Base-by-base conservation (phyloP, 2,113 vertebrate species). In the Accipiter cooperii region DNA sequence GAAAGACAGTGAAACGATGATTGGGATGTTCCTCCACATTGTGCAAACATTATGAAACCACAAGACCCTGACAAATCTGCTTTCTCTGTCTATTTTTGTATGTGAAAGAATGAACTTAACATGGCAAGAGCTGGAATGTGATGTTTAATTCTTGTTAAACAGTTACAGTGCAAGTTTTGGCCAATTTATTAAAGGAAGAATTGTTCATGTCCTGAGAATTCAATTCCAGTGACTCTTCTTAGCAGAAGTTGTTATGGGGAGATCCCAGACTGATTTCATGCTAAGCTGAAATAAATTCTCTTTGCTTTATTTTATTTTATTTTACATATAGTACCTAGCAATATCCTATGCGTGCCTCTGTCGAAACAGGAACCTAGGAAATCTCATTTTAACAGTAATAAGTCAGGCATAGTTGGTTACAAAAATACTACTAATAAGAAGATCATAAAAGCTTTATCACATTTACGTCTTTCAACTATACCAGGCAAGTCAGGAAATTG, bases 131-230 rank as follows among this genome's bases (percentile, higher is more conserved):
- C 18, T 89, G 40, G 38, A 76, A 88, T 28, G 18, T 78, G 60
- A 70, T 94, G 55, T 77, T 86, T 77, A 65, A 84, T 88, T 84
- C 63, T 93, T 96, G 65, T 94, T 97, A 91, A 97, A 92, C 15
- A 69, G 21, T 51, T 71, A 34, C 19, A 66, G 11, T 61, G 20
- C 33, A 82, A 90, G 40, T 74, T n/a, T 90, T 44, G 33, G 68
- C 28, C 75, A 36, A 34, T 84, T 87, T 80, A 54, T 91, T 87
- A 73, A 71, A 31, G 34, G 58, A 54, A 36, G 25, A 89, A 57
- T 73, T 57, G 15, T 83, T 93, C 64, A 16, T 38, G 20, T 40
- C n/a, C 87, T 81, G 33, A 86, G 46, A 88, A 46, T 58, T 80
- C 40, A 84, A 26, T 71, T 89, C 34, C 61, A 83, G 24, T 28